A percentile compares a stretch with the other conserved stretches of the same genome.
phyloP scores from a whole-genome alignment of 2,797 vertebrate genomes.

The Gymnoscopelus braueri region DNA sequence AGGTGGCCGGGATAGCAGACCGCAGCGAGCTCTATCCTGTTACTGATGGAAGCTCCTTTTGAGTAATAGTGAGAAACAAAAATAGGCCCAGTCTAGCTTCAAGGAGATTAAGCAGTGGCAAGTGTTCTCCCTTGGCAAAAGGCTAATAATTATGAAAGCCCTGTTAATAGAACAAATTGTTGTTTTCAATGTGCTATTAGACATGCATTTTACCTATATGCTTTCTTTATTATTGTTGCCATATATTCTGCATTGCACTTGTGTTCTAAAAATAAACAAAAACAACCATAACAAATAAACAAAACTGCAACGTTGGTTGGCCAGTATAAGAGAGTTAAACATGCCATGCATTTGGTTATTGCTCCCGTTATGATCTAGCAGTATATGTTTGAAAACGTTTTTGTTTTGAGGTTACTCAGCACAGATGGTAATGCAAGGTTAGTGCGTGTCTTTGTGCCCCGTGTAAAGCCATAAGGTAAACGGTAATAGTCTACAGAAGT shows the following conservation, averaged over 20 bases:
- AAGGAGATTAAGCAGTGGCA: slow-evolving; percentile 13
- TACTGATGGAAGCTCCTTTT: slow-evolving; percentile 18
- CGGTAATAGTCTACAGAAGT: slow-evolving; percentile 88
- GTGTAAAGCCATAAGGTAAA: slow-evolving; percentile 82
- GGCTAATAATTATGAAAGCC: slow-evolving; percentile 58
- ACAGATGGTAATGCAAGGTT: slow-evolving; percentile 75
- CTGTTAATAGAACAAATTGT: slow-evolving; percentile 56
- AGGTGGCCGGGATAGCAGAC: slow-evolving; percentile 25
- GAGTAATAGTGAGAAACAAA: slow-evolving; percentile 17
- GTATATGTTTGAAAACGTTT: slow-evolving; percentile 52
- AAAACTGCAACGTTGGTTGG: not conserved
- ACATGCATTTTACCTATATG: not conserved
- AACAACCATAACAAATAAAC: too few relatives aligned
- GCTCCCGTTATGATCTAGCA: slow-evolving; percentile 47
- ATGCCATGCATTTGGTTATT: slow-evolving; percentile 48
- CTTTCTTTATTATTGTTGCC: not conserved
- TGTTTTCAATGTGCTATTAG: not conserved
- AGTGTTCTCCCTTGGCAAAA: slow-evolving; percentile 52
- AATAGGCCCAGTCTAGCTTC: not conserved
- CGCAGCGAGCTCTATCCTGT: slow-evolving; percentile 17
- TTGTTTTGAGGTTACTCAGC: slow-evolving; percentile 64
- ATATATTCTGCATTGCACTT: too few relatives aligned
- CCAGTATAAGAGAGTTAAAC: slow-evolving; percentile 37
- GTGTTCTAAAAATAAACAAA: too few relatives aligned
- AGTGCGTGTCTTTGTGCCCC: slow-evolving; percentile 66